Evolutionary conservation across 1,140 invertebrate genomes (phyloP).

Genomic region (Ostrea edulis): DNA sequence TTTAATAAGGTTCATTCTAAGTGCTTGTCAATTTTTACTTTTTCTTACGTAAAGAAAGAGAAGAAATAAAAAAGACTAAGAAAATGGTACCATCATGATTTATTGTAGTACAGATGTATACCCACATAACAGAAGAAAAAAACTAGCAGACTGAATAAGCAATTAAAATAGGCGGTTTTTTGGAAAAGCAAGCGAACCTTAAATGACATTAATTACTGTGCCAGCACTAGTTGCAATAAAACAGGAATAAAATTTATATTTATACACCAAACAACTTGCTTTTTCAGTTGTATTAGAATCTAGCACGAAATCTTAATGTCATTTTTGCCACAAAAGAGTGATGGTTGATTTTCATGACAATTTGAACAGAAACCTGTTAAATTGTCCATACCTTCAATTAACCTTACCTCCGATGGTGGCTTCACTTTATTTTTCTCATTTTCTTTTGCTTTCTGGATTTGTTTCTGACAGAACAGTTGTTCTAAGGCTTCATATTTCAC

Average conservation of each 20-base stretch:
- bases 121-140: neutral
- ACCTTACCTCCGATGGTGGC: conserved; percentile 74
- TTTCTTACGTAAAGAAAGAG: too few species aligned
- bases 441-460: conserved; percentile 54
- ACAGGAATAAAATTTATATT: neutral
- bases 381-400: neutral
- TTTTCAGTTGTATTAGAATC: neutral
- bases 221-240: neutral
- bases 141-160: neutral
- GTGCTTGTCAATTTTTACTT: too few species aligned
- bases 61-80: too few species aligned
- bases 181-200: neutral
- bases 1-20: too few species aligned
- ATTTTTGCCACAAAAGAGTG: neutral
- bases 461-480: conserved; percentile 76
- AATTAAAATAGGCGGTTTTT: conserved; percentile 5
- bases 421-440: conserved; percentile 75
- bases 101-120: too few species aligned
- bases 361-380: neutral
- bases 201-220: neutral
- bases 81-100: too few species aligned
- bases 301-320: neutral
- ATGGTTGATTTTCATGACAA: neutral
- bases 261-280: neutral
- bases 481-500: conserved; percentile 78